Evolutionary conservation across 53 echinoderm and acorn worm genomes (phyloP).

Genomic region (Astropecten irregularis): DNA sequence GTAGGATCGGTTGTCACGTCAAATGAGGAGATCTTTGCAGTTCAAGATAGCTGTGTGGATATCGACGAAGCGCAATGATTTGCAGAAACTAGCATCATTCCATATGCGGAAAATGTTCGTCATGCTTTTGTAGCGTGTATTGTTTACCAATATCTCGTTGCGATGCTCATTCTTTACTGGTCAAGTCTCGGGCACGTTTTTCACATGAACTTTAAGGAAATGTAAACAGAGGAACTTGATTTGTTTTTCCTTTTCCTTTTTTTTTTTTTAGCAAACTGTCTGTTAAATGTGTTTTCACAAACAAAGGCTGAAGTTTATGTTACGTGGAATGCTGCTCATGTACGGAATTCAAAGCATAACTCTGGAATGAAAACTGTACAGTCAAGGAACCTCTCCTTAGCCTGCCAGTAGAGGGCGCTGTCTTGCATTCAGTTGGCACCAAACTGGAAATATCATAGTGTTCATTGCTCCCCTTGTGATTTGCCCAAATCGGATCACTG

Average conservation of each 20-base stretch:
- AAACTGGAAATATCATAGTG: background rate
- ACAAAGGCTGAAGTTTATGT: background rate
- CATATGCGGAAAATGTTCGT: background rate
- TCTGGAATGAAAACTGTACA: background rate
- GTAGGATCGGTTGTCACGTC: background rate
- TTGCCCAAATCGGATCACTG: background rate
- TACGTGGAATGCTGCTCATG: background rate
- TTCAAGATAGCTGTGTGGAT: too few species aligned
- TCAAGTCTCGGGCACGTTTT: background rate
- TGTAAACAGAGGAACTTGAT: background rate
- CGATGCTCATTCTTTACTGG: background rate
- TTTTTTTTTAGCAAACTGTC: too few species aligned
- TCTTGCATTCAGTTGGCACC: background rate
- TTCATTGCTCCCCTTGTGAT: background rate
- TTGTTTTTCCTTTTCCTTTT: background rate
- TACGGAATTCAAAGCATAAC: background rate
- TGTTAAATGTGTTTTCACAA: too few species aligned
- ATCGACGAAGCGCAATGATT: too few species aligned
- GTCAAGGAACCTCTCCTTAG: background rate
- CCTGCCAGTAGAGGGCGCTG: background rate
- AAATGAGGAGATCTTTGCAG: too few species aligned
- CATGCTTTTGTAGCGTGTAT: background rate
- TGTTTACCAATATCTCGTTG: background rate
- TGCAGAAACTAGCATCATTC: too few species aligned
- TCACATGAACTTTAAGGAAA: background rate